Percentiles rank a stretch among this genome's conserved stretches.
Evolutionary conservation across 2,797 vertebrate species (phyloP).

Genomic region (Pseudomugil tenellus): DNA sequence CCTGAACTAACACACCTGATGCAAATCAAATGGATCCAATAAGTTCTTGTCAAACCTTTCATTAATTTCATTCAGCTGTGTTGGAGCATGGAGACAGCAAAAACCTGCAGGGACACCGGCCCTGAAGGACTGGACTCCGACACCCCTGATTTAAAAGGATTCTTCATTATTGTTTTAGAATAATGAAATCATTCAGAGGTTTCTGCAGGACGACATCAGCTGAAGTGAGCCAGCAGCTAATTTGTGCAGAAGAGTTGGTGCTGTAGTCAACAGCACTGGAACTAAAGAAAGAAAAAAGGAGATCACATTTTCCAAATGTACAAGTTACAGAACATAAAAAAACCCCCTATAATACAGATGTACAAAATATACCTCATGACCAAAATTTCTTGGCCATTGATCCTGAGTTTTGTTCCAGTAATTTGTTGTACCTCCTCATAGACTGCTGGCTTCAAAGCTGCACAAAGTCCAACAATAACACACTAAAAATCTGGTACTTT

Average conservation of each 20-base stretch:
- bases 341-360: too few species aligned
- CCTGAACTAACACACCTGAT: too few species aligned
- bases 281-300: slow-evolving; percentile 34
- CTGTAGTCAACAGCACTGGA: slow-evolving; percentile 57
- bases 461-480: slow-evolving; percentile 12
- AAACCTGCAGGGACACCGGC: too few species aligned
- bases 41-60: too few species aligned
- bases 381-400: slow-evolving; percentile 51
- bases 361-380: slow-evolving; percentile 34
- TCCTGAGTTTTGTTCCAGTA: slow-evolving; percentile 45
- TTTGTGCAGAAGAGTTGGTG: not conserved
- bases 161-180: slow-evolving; percentile 54
- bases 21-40: too few species aligned
- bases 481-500: not conserved
- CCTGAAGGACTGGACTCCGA: too few species aligned
- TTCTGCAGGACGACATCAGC: slow-evolving; percentile 58
- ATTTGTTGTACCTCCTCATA: slow-evolving; percentile 57
- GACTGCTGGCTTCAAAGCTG: slow-evolving; percentile 56
- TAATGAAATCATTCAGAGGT: slow-evolving; percentile 51
- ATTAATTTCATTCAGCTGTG: too few species aligned
- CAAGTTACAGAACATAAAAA: not conserved
- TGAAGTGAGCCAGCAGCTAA: slow-evolving; percentile 65
- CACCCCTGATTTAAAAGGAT: not conserved
- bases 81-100: too few species aligned
- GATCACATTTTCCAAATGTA: not conserved